Evolutionary conservation across 2,113 vertebrate genomes (phyloP).

Genomic region (Leptobrachium leishanense): DNA sequence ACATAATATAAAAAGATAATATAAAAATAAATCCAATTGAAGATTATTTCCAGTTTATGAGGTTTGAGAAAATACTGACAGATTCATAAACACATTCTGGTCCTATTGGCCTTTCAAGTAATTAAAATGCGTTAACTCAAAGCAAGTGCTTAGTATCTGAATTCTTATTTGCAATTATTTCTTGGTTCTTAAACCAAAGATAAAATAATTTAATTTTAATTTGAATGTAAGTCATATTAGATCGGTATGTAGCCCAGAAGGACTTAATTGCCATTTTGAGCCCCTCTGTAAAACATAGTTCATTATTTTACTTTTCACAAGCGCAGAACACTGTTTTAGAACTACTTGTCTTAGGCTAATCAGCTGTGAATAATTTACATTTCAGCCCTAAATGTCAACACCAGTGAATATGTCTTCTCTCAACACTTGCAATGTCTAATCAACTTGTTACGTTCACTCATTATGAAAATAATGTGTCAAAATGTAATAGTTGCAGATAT

Average conservation of each 20-base stretch:
- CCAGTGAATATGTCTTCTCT: constrained; percentile 67
- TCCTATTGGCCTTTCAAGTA: constrained; percentile 70
- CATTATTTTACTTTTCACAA: constrained; percentile 71
- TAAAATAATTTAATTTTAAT: constrained; percentile 78
- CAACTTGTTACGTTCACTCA: constrained; percentile 66
- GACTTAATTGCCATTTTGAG: constrained; percentile 76
- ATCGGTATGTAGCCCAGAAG: constrained; percentile 71
- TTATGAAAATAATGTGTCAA: constrained; percentile 58
- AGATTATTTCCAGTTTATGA: constrained; percentile 3
- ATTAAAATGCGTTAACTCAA: constrained; percentile 79
- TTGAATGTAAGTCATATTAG: constrained; percentile 69
- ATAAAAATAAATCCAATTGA: neutral
- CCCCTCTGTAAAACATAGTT: constrained; percentile 72
- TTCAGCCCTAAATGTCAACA: constrained; percentile 67
- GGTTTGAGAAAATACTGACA: constrained; percentile 21
- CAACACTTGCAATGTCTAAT: constrained; percentile 64
- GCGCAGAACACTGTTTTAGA: constrained; percentile 69
- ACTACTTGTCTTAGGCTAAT: constrained; percentile 74
- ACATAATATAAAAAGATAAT: neutral
- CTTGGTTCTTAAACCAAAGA: constrained; percentile 76
- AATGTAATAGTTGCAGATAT: constrained; percentile 42
- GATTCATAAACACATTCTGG: constrained; percentile 29
- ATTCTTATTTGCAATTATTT: constrained; percentile 83
- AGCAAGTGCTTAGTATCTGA: constrained; percentile 72
- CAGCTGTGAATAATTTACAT: constrained; percentile 78